phyloP scores from a whole-genome alignment of 2,888 invertebrate species.

The Oligia latruncula region DNA sequence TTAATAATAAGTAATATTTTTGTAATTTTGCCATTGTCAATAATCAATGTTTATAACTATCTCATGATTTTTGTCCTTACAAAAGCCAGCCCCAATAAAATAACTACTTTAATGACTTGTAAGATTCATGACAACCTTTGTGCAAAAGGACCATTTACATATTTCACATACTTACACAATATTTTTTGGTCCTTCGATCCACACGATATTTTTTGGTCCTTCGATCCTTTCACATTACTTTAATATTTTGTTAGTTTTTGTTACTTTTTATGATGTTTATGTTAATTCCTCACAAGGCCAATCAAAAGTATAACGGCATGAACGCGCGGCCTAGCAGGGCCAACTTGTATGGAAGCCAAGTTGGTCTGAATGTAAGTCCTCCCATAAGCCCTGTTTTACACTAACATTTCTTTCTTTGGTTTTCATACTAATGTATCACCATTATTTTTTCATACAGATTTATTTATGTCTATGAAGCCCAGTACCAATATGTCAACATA shows the following conservation, averaged over 20 bases:
- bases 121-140: not conserved
- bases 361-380: slow-evolving; percentile 84
- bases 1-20: not conserved
- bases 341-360: slow-evolving; percentile 84
- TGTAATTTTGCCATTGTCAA: not conserved
- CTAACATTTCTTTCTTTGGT: slow-evolving; percentile 46
- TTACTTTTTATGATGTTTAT: slow-evolving; percentile 39
- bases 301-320: slow-evolving; percentile 84
- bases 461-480: no score
- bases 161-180: not conserved
- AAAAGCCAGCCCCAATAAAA: not conserved
- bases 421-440: slow-evolving; percentile 31
- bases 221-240: not conserved
- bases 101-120: not conserved
- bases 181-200: slow-evolving; percentile 4
- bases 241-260: slow-evolving; percentile 23
- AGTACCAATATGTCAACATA: not conserved
- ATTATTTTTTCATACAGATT: not conserved
- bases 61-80: not conserved
- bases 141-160: slow-evolving; percentile 4
- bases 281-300: slow-evolving; percentile 78
- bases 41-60: not conserved
- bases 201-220: slow-evolving; percentile 2
- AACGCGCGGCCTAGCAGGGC: slow-evolving; percentile 80
- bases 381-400: slow-evolving; percentile 26